These are phyloP conservation scores for Ichneumoninae sp. DNA, from an alignment of 2,888 invertebrate species.

Conservation along the genomic window DNA sequence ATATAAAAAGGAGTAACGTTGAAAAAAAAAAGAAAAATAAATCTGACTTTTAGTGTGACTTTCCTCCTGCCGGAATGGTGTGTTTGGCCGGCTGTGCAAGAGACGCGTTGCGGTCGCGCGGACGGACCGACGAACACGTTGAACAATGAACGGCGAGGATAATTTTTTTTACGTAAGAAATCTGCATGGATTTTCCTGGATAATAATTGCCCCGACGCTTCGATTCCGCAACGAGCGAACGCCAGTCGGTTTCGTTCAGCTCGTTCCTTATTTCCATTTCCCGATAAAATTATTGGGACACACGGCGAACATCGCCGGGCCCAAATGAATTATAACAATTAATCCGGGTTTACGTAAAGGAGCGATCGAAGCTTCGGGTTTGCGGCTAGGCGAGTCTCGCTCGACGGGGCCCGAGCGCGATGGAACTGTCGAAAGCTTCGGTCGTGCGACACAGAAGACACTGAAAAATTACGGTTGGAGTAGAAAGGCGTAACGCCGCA, in stretches of 20 bases:
- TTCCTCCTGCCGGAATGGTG: neutral
- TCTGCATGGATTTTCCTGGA: slow-evolving; percentile 17
- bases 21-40: neutral
- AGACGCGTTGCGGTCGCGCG: neutral
- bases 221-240: neutral
- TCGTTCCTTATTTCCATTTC: neutral
- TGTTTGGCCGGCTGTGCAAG: neutral
- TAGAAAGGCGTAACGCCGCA: slow-evolving; percentile 62
- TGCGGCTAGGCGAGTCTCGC: neutral
- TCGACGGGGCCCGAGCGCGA: slow-evolving; percentile 20
- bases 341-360: slow-evolving; percentile 14
- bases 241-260: neutral
- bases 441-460: slow-evolving; percentile 41
- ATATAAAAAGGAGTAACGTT: slow-evolving; percentile 22
- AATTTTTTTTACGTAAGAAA: neutral
- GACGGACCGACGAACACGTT: neutral
- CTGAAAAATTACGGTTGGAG: slow-evolving; percentile 53
- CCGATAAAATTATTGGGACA: slow-evolving; percentile 15
- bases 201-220: slow-evolving; percentile 15
- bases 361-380: slow-evolving; percentile 7
- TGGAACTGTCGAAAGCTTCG: slow-evolving; percentile 53
- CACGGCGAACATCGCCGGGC: neutral
- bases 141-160: neutral
- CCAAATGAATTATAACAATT: slow-evolving; percentile 27
- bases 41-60: neutral